Percentiles rank a stretch among this genome's conserved stretches.
Conservation (phyloP, 2,113 vertebrate species). For the Python bivittatus region DNA sequence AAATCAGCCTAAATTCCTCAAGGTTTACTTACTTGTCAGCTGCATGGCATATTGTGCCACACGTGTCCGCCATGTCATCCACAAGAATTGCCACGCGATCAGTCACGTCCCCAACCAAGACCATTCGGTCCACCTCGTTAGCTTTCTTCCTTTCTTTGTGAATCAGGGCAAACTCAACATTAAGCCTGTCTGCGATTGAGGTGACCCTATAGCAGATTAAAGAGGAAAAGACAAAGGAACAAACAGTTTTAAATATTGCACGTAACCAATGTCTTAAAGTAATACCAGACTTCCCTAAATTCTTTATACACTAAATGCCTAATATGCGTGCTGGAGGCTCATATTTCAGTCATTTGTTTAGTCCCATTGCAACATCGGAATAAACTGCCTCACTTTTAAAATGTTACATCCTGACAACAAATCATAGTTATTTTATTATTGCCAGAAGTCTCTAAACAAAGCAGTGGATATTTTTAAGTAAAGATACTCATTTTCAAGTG, state of each 20-base stretch:
- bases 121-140: slow-evolving; percentile 95
- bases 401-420: background rate
- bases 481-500: background rate
- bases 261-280: background rate
- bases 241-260: background rate
- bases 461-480: background rate
- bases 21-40: slow-evolving; percentile 85
- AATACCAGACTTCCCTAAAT: background rate
- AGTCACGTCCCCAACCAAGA: slow-evolving; percentile 92
- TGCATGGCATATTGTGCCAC: slow-evolving; percentile 92
- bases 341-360: background rate
- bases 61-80: slow-evolving; percentile 96
- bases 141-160: slow-evolving; percentile 97
- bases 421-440: background rate
- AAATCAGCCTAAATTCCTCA: background rate
- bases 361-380: background rate
- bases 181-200: slow-evolving; percentile 91
- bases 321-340: background rate
- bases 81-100: slow-evolving; percentile 92
- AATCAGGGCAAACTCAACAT: slow-evolving; percentile 95
- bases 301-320: background rate
- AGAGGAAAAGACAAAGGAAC: background rate
- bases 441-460: background rate
- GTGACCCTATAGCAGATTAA: slow-evolving; percentile 79
- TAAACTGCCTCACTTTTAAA: slow-evolving; percentile 11